phyloP scores from a whole-genome alignment of 2,113 vertebrate species.

The Argyrosomus japonicus region DNA sequence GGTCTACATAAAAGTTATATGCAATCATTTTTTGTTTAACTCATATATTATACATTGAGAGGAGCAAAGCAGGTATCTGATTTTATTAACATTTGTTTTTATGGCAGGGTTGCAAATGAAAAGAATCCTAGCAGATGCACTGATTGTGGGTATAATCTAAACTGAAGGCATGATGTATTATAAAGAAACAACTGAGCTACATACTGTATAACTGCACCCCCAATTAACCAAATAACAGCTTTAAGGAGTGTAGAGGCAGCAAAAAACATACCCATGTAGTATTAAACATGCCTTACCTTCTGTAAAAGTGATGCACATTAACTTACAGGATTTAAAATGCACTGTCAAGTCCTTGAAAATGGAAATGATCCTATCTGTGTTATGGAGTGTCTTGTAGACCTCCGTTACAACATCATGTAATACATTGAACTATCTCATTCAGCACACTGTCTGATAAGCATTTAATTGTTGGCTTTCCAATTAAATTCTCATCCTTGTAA shows the following conservation, averaged over 20 bases:
- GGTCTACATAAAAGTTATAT: neutral
- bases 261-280: neutral
- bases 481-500: neutral
- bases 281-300: conserved; percentile 1
- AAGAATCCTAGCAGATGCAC: conserved; percentile 2
- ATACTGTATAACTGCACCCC: neutral
- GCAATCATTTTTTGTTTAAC: conserved; percentile 9
- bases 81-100: conserved; percentile 9
- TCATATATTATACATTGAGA: neutral
- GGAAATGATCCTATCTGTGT: no score
- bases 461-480: conserved; percentile 6
- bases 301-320: neutral
- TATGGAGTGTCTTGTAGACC: neutral
- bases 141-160: neutral
- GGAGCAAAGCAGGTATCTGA: conserved; percentile 25
- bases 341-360: neutral
- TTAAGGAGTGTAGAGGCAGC: conserved; percentile 2
- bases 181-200: conserved; percentile 6
- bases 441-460: neutral
- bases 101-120: neutral
- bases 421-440: conserved; percentile 3
- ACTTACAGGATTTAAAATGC: neutral
- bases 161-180: neutral
- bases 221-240: neutral
- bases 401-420: neutral